Conservation (phyloP, 53 echinoderm and acorn worm genomes). For the Crossaster papposus region DNA sequence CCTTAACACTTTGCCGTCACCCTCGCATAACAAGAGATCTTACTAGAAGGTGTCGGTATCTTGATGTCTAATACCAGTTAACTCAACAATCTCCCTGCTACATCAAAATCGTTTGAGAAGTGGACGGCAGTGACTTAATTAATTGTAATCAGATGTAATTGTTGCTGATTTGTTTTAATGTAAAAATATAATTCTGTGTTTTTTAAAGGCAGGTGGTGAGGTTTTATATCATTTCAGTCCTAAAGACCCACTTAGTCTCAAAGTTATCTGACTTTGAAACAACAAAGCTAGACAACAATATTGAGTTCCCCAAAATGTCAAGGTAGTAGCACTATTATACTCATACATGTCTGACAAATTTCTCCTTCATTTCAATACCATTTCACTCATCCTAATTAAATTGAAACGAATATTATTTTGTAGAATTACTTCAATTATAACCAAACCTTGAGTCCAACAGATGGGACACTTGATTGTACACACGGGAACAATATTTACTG, state of each 20-base stretch:
- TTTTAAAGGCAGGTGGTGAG: too few species aligned
- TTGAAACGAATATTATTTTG: background rate
- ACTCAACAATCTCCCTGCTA: background rate
- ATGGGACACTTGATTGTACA: background rate
- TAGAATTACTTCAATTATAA: background rate
- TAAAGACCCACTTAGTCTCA: too few species aligned
- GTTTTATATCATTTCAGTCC: too few species aligned
- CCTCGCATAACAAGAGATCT: conserved; percentile 29
- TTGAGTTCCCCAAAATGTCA: too few species aligned
- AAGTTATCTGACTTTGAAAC: background rate
- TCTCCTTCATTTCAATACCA: background rate
- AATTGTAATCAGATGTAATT: too few species aligned
- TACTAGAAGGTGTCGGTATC: background rate
- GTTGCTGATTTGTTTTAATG: too few species aligned
- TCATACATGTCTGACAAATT: background rate
- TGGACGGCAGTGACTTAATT: too few species aligned
- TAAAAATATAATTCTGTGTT: too few species aligned
- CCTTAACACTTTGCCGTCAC: conserved; percentile 37
- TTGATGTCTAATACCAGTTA: background rate
- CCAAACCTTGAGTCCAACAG: background rate
- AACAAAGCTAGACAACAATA: background rate
- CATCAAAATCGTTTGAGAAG: background rate
- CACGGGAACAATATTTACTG: background rate
- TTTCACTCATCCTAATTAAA: background rate
- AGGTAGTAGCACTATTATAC: too few species aligned